Percentiles rank a stretch among this genome's conserved stretches.
Evolutionary conservation across 2,888 invertebrate genomes (phyloP).

Genomic region (Urechis unicinctus): DNA sequence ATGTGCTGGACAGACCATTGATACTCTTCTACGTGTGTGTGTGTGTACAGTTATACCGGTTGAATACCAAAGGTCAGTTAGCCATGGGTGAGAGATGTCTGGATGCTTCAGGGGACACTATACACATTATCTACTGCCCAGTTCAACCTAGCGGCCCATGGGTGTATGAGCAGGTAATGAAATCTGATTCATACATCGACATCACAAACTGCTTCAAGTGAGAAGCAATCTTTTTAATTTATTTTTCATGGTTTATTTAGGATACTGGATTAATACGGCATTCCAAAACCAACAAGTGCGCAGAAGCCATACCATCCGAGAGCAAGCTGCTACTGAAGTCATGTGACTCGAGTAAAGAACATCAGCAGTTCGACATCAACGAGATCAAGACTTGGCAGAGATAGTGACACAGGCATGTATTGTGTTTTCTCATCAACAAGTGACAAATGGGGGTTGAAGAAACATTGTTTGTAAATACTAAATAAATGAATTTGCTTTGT

Average conservation of each 20-base stretch:
- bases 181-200: too few relatives aligned
- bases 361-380: conserved; percentile 17
- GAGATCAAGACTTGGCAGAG: conserved; percentile 11
- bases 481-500: too few relatives aligned
- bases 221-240: too few relatives aligned
- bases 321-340: conserved; percentile 8
- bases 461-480: neutral
- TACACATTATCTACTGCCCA: conserved; percentile 78
- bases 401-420: neutral
- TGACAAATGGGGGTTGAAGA: neutral
- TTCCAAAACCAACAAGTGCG: conserved; percentile 9
- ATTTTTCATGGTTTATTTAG: conserved; percentile 7
- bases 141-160: conserved; percentile 91
- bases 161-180: conserved; percentile 69
- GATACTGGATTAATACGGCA: conserved; percentile 12
- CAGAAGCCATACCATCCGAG: neutral
- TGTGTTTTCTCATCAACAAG: neutral
- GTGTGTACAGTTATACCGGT: conserved; percentile 70
- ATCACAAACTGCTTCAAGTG: too few relatives aligned
- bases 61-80: conserved; percentile 89
- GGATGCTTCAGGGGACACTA: conserved; percentile 60
- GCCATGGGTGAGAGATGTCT: conserved; percentile 95
- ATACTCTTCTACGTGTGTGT: too few relatives aligned
- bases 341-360: conserved; percentile 7
- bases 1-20: too few relatives aligned